Evolutionary conservation across 2,113 vertebrate species (phyloP).

Genomic region (Dendrocopos noguchii): DNA sequence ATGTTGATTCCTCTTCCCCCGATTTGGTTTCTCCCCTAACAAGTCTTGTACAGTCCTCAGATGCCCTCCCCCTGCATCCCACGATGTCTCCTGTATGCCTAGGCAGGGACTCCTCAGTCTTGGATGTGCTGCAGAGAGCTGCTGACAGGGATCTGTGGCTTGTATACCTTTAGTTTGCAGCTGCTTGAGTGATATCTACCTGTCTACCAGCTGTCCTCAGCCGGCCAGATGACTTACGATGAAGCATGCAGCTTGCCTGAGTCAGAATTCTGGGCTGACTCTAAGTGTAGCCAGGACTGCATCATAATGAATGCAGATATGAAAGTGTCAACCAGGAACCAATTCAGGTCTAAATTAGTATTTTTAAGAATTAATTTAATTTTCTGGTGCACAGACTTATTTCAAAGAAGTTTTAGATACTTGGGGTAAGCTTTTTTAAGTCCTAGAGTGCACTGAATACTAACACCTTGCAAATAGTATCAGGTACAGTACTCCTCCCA

Average conservation of each 20-base stretch:
- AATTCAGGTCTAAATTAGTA: neutral
- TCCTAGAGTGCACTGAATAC: neutral
- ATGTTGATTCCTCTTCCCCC: neutral
- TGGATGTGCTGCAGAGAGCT: neutral
- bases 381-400: neutral
- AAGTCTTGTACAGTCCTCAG: neutral
- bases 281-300: neutral
- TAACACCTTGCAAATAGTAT: neutral
- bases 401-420: neutral
- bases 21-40: neutral
- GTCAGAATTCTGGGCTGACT: neutral
- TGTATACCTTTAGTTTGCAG: neutral
- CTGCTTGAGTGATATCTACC: neutral
- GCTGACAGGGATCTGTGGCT: neutral
- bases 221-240: accelerated
- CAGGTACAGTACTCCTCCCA: neutral
- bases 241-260: neutral
- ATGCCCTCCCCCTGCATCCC: neutral
- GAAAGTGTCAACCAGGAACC: neutral
- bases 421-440: neutral
- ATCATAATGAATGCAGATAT: accelerated
- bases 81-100: neutral
- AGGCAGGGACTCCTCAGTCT: neutral
- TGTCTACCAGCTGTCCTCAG: neutral
- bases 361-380: neutral